Evolutionary conservation across 1,140 invertebrate species (phyloP).

Genomic region (Psix sp.): DNA sequence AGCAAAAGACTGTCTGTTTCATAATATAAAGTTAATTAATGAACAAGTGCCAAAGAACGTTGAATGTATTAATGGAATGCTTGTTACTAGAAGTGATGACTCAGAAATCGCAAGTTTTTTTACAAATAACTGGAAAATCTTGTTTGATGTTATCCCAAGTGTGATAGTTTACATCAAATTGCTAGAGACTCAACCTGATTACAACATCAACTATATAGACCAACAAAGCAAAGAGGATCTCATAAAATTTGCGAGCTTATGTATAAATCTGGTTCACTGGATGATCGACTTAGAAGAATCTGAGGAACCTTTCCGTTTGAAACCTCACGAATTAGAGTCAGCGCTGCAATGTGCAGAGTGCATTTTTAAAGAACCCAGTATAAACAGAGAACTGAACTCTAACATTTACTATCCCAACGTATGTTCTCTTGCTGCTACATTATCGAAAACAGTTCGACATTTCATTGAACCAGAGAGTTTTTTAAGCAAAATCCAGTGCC

Average conservation of each 20-base stretch:
- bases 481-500: slow-evolving; percentile 55
- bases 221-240: slow-evolving; percentile 76
- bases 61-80: too few relatives aligned
- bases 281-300: slow-evolving; percentile 61
- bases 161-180: slow-evolving; percentile 76
- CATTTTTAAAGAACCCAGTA: slow-evolving; percentile 71
- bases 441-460: slow-evolving; percentile 65
- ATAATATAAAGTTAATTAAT: slow-evolving; percentile 19
- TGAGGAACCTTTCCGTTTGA: slow-evolving; percentile 36
- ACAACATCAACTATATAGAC: slow-evolving; percentile 75
- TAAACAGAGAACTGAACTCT: slow-evolving; percentile 68
- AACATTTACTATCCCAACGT: slow-evolving; percentile 71
- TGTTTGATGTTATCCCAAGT: slow-evolving; percentile 75
- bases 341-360: slow-evolving; percentile 71
- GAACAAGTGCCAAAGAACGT: slow-evolving; percentile 13
- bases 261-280: slow-evolving; percentile 78
- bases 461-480: slow-evolving; percentile 65
- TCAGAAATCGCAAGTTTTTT: background rate
- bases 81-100: too few relatives aligned
- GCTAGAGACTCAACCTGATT: slow-evolving; percentile 63
- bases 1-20: slow-evolving; percentile 26
- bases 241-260: slow-evolving; percentile 80
- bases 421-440: slow-evolving; percentile 73
- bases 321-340: slow-evolving; percentile 64
- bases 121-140: background rate